Evolutionary conservation across 2,888 invertebrate species (phyloP), one percentile per base, ranked within the genome.

Genomic region (Entomobrya multifasciata): DNA sequence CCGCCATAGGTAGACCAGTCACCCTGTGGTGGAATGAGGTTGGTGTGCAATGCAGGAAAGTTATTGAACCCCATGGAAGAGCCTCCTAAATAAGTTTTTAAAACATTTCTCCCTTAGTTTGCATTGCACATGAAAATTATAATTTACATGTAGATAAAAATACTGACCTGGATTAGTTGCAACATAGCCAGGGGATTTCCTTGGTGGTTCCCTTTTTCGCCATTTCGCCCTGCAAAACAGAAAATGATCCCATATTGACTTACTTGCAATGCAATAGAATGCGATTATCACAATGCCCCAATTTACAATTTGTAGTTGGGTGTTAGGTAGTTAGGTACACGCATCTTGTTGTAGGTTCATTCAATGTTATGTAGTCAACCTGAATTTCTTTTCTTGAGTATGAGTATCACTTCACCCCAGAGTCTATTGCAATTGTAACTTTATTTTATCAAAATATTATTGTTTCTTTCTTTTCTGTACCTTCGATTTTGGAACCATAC

Each of bases 401-500:
- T n/a, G n/a, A n/a, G 49, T 49, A 49, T 57, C 22, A 20, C 25
- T 20, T 57, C n/a, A 22, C 57, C 57, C 57, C 57, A 25, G n/a
- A n/a, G n/a, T n/a, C n/a, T n/a, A n/a, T n/a, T n/a, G n/a, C n/a
- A n/a, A n/a, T n/a, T n/a, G n/a, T n/a, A n/a, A n/a, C n/a, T n/a
- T n/a, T n/a, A n/a, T n/a, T n/a, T n/a, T n/a, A n/a, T n/a, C n/a
- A n/a, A n/a, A n/a, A n/a, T n/a, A n/a, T n/a, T n/a, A n/a, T n/a
- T n/a, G n/a, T n/a, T n/a, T n/a, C n/a, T n/a, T n/a, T n/a, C 8
- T 36, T 36, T 36, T 36, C 36, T 36, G 36, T 67, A 87, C 89
- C 98, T 94, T 88, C 98, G 94, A 92, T 98, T 98, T 93, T 97
- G 96, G 92, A 97, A 97, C 96, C 96, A 97, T 44, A 96, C 96